Percentiles rank a stretch among this genome's conserved stretches.
phyloP scores from a whole-genome alignment of 2,888 invertebrate species.

The Seladonia tumulorum region DNA sequence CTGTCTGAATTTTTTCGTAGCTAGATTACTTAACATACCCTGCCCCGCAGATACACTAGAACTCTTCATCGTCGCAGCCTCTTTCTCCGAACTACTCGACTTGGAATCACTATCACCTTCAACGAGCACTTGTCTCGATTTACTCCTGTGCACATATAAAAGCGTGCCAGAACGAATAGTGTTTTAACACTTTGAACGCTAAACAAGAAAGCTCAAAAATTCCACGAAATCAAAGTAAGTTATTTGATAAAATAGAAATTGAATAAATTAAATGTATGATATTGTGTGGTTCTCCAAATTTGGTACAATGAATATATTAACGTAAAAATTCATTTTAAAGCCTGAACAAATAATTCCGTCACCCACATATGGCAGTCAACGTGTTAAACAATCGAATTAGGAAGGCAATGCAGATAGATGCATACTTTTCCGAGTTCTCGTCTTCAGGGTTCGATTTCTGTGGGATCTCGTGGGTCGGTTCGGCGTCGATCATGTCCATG shows the following conservation, averaged over 20 bases:
- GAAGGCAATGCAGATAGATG: neutral
- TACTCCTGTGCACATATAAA: neutral
- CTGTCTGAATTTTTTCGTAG: too few relatives aligned
- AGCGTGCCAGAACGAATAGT: neutral
- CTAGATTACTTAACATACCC: slow-evolving; percentile 3
- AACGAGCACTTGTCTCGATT: neutral
- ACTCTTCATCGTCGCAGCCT: neutral
- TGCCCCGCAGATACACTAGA: neutral
- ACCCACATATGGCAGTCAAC: too few relatives aligned
- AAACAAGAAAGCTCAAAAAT: too few relatives aligned
- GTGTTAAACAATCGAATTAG: neutral
- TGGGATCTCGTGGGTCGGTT: neutral
- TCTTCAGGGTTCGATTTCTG: neutral
- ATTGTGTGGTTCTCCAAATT: too few relatives aligned
- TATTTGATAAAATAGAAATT: too few relatives aligned
- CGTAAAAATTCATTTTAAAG: too few relatives aligned
- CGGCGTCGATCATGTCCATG: slow-evolving; percentile 35
- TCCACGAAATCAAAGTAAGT: too few relatives aligned
- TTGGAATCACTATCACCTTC: neutral
- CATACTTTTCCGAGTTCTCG: slow-evolving; percentile 27
- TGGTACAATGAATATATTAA: too few relatives aligned
- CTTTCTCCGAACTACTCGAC: neutral
- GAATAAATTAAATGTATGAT: too few relatives aligned
- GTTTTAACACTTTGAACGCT: too few relatives aligned
- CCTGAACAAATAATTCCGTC: too few relatives aligned